phyloP scores from a whole-genome alignment of 2,113 vertebrate species.

The Centropus unirufus region DNA sequence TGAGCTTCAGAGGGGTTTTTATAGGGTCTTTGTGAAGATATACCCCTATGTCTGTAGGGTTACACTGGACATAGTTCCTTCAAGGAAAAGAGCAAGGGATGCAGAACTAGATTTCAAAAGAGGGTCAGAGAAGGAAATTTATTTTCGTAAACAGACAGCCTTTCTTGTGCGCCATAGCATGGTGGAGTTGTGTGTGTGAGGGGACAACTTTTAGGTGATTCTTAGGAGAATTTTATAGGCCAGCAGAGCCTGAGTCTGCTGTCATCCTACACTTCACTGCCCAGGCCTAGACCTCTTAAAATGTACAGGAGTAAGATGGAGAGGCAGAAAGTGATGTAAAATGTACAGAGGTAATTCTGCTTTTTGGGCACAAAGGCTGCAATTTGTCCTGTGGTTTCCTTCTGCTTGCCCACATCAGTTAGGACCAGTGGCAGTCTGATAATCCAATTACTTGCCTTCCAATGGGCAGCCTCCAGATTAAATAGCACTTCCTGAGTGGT shows the following conservation, averaged over 20 bases:
- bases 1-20: not conserved
- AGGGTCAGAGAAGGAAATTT: not conserved
- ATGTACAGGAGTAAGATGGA: not conserved
- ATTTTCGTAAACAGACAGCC: not conserved
- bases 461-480: not conserved
- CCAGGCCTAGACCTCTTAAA: not conserved
- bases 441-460: not conserved
- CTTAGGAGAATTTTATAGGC: not conserved
- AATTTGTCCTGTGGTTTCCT: not conserved
- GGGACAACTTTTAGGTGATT: not conserved
- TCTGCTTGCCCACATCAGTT: not conserved
- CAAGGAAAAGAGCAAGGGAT: not conserved
- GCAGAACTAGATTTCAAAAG: not conserved
- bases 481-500: not conserved
- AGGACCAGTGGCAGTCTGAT: not conserved
- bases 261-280: not conserved
- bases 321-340: not conserved
- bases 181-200: not conserved
- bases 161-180: not conserved
- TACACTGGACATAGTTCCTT: not conserved
- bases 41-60: rapidly evolving
- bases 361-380: not conserved
- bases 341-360: not conserved
- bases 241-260: not conserved
- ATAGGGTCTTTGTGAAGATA: not conserved